phyloP scores from a whole-genome alignment of 2,113 vertebrate species.

The Pluvialis apricaria region DNA sequence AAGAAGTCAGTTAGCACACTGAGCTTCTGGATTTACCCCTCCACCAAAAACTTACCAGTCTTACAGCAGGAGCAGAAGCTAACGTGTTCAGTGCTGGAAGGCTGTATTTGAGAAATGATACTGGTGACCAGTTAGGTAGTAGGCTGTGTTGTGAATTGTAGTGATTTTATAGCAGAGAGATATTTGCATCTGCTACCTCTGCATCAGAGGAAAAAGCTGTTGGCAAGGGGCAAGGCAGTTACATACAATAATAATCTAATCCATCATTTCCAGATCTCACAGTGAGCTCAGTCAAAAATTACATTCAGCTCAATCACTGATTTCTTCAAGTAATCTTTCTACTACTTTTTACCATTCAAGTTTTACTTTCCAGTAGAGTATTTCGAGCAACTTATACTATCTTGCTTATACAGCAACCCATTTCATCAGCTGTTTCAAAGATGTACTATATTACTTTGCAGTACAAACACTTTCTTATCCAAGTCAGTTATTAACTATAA shows the following conservation, averaged over 20 bases:
- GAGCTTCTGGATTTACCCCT: background rate
- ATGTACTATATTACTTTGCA: background rate
- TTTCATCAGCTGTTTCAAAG: background rate
- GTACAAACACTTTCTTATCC: background rate
- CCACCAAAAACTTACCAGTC: background rate
- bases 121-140: background rate
- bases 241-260: background rate
- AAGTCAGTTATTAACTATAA: background rate
- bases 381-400: background rate
- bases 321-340: background rate
- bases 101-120: background rate
- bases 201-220: background rate
- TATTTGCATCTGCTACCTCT: background rate
- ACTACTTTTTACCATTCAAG: background rate
- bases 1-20: background rate
- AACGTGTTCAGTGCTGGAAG: background rate
- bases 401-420: background rate
- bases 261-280: background rate
- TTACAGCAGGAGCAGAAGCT: background rate
- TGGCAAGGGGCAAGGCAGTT: background rate
- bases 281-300: background rate
- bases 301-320: background rate
- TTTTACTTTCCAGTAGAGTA: background rate
- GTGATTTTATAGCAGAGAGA: background rate
- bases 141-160: background rate